A percentile compares a stretch with the other conserved stretches of the same genome.
phyloP scores from a whole-genome alignment of 2,797 vertebrate genomes.

The Champsocephalus esox region DNA sequence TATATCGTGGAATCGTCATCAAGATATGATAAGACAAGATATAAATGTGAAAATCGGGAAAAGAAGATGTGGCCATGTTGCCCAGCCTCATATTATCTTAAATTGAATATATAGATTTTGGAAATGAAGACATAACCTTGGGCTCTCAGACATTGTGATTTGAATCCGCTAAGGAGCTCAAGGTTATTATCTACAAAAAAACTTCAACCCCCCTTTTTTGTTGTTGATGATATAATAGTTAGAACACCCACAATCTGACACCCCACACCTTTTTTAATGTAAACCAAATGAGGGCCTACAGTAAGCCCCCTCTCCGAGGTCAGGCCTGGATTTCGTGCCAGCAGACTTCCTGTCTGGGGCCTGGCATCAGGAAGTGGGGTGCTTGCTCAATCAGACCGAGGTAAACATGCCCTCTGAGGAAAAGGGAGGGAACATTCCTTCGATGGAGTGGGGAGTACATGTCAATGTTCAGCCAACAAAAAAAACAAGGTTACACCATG shows the following conservation, averaged over 20 bases:
- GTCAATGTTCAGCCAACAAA: slow-evolving; percentile 35
- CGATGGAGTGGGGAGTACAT: slow-evolving; percentile 34
- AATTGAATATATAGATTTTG: too few relatives aligned
- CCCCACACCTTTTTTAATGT: not conserved
- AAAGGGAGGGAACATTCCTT: slow-evolving; percentile 70
- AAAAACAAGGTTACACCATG: slow-evolving; percentile 11
- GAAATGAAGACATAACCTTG: too few relatives aligned
- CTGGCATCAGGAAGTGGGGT: slow-evolving; percentile 76
- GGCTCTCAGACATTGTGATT: not conserved
- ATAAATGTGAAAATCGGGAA: too few relatives aligned
- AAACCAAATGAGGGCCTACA: slow-evolving; percentile 8
- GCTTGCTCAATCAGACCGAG: slow-evolving; percentile 64
- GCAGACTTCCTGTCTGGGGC: slow-evolving; percentile 65
- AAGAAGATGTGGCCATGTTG: too few relatives aligned
- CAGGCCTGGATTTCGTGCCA: slow-evolving; percentile 42
- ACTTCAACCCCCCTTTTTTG: slow-evolving; percentile 5
- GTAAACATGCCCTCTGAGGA: slow-evolving; percentile 67
- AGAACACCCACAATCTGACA: not conserved
- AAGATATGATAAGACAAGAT: too few relatives aligned
- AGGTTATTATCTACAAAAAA: slow-evolving; percentile 3
- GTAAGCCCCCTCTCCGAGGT: slow-evolving; percentile 2
- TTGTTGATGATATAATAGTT: not conserved
- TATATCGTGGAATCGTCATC: too few relatives aligned
- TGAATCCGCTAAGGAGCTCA: too few relatives aligned
- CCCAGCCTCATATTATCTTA: too few relatives aligned